Evolutionary conservation across 2,797 vertebrate species (phyloP).

Genomic region (Thaleichthys pacificus): DNA sequence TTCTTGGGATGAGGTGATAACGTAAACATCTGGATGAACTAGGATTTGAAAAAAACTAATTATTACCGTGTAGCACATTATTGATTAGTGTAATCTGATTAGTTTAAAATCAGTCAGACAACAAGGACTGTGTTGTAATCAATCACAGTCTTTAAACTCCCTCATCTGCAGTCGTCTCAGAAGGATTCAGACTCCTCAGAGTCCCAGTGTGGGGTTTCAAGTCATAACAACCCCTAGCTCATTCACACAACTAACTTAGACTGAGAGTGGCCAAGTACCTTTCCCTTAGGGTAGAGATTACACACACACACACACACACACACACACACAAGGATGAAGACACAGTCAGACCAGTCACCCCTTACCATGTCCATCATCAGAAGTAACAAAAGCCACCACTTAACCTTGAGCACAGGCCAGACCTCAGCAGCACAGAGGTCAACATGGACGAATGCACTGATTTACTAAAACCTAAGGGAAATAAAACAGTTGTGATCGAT

Average conservation of each 20-base stretch:
- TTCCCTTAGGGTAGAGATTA: slow-evolving; percentile 16
- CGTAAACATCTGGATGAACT: not conserved
- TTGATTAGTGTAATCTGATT: not conserved
- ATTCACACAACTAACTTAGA: slow-evolving; percentile 28
- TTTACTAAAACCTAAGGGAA: not conserved
- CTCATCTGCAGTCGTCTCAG: not conserved
- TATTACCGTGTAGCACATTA: not conserved
- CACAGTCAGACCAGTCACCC: slow-evolving; percentile 5
- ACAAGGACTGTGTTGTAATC: slow-evolving; percentile 31
- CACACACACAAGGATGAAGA: not conserved
- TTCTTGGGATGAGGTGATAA: slow-evolving; percentile 27
- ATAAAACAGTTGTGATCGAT: not conserved
- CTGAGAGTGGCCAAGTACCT: slow-evolving; percentile 12
- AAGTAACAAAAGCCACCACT: slow-evolving; percentile 10
- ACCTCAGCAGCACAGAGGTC: not conserved
- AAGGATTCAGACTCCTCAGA: slow-evolving; percentile 23
- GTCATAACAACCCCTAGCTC: slow-evolving; percentile 43
- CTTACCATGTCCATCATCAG: slow-evolving; percentile 30
- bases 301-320: slow-evolving; percentile 5
- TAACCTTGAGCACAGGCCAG: not conserved
- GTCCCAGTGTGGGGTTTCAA: slow-evolving; percentile 11
- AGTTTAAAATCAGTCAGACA: not conserved
- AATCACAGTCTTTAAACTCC: slow-evolving; percentile 41
- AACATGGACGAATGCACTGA: not conserved
- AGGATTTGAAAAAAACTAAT: not conserved